A percentile compares a stretch with the other conserved stretches of the same genome.
Evolutionary conservation across 2,797 vertebrate genomes (phyloP).

Genomic region (Chelonia mydas): DNA sequence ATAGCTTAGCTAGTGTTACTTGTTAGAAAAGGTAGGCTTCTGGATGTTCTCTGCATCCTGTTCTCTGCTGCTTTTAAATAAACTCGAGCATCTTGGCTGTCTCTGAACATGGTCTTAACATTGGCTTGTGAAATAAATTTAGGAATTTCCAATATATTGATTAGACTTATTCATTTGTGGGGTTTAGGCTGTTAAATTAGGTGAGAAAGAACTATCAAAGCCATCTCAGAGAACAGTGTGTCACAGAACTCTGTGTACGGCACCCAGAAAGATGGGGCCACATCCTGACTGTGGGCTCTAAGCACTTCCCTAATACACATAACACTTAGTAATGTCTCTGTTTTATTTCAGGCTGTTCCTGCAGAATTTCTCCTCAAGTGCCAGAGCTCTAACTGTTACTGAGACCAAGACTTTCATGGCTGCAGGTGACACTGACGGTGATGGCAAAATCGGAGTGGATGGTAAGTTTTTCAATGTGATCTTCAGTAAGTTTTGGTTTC

Average conservation of each 20-base stretch:
- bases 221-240: neutral
- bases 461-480: constrained; percentile 72
- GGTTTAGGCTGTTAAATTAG: neutral
- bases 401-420: constrained; percentile 86
- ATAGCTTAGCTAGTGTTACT: neutral
- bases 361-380: constrained; percentile 83
- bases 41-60: neutral
- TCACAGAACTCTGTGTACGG: neutral
- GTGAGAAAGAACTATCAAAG: neutral
- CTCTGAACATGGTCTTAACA: neutral
- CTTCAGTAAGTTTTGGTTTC: neutral
- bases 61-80: neutral
- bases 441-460: constrained; percentile 90
- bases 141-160: neutral
- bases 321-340: neutral
- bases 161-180: neutral
- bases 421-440: constrained; percentile 87
- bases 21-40: neutral
- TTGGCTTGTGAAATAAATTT: neutral
- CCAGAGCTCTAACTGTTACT: constrained; percentile 82
- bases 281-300: neutral
- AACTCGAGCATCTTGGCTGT: neutral
- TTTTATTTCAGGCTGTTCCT: constrained; percentile 83
- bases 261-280: neutral
- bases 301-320: too few relatives aligned